Percentiles rank a stretch among this genome's conserved stretches.
phyloP scores from a whole-genome alignment of 2,797 vertebrate species.

The Amniataba percoides region DNA sequence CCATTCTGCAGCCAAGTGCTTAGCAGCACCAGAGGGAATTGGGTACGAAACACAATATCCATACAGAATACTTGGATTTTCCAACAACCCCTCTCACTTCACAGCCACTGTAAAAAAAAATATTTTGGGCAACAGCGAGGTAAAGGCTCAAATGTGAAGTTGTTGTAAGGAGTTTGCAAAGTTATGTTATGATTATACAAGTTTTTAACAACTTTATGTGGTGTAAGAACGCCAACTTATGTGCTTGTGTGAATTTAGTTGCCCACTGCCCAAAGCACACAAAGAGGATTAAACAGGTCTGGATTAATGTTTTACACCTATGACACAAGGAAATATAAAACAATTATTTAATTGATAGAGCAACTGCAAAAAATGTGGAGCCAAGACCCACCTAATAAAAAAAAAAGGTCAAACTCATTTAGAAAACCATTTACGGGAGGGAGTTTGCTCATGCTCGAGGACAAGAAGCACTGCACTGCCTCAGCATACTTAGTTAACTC shows the following conservation, averaged over 20 bases:
- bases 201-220: constrained; percentile 6
- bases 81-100: constrained; percentile 26
- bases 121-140: constrained; percentile 5
- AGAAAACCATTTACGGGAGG: background rate
- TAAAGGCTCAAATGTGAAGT: constrained; percentile 23
- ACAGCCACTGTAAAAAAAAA: constrained; percentile 22
- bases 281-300: background rate
- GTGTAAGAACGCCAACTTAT: background rate
- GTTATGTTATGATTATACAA: constrained; percentile 1
- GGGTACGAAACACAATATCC: constrained; percentile 41
- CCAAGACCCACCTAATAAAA: background rate
- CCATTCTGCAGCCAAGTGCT: constrained; percentile 47
- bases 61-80: constrained; percentile 28
- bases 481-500: background rate
- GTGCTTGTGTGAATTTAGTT: background rate
- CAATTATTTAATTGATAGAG: background rate
- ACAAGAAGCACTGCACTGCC: background rate
- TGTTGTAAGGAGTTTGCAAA: background rate
- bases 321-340: background rate
- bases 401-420: constrained; percentile 1
- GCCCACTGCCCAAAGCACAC: background rate
- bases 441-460: background rate
- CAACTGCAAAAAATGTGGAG: background rate
- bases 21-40: constrained; percentile 48
- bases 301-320: background rate